These are phyloP conservation scores for Morpho achilles DNA, from an alignment of 2,888 invertebrate species.

Conservation along the genomic window DNA sequence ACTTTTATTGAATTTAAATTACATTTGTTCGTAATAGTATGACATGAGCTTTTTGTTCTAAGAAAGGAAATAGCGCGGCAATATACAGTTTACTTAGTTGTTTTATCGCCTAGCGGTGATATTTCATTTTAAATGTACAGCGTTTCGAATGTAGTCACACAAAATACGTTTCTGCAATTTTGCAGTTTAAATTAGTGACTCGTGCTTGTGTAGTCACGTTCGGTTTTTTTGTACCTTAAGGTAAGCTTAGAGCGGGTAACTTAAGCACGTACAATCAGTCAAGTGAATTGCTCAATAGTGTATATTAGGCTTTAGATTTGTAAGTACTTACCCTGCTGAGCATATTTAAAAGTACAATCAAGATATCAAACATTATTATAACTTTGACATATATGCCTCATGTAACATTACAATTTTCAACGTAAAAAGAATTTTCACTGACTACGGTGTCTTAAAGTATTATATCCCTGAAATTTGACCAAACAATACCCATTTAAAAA, in stretches of 20 bases:
- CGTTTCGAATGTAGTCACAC: conserved; percentile 35
- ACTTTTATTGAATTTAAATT: conserved; percentile 20
- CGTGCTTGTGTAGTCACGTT: conserved; percentile 57
- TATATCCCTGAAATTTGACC: too few species aligned
- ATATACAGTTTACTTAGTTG: conserved; percentile 22
- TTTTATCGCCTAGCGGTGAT: conserved; percentile 23
- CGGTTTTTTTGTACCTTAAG: conserved; percentile 33
- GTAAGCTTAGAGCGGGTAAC: conserved; percentile 24
- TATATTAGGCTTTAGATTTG: conserved; percentile 4
- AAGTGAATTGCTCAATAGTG: conserved; percentile 21
- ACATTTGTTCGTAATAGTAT: conserved; percentile 16
- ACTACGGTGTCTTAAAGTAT: too few species aligned
- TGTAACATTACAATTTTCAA: too few species aligned
- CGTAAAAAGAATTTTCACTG: too few species aligned
- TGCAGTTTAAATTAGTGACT: conserved; percentile 55
- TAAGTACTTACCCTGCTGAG: too few species aligned
- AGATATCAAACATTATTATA: too few species aligned
- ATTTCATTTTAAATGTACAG: conserved; percentile 31
- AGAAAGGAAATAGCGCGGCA: conserved; percentile 19
- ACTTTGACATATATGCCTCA: too few species aligned
- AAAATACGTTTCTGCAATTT: conserved; percentile 31
- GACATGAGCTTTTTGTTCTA: conserved; percentile 22
- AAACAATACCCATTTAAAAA: too few species aligned
- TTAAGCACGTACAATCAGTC: conserved; percentile 25
- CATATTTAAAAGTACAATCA: too few species aligned